Base-by-base conservation (phyloP, 2,888 invertebrate genomes). In the Dasysyrphus tricinctus region DNA sequence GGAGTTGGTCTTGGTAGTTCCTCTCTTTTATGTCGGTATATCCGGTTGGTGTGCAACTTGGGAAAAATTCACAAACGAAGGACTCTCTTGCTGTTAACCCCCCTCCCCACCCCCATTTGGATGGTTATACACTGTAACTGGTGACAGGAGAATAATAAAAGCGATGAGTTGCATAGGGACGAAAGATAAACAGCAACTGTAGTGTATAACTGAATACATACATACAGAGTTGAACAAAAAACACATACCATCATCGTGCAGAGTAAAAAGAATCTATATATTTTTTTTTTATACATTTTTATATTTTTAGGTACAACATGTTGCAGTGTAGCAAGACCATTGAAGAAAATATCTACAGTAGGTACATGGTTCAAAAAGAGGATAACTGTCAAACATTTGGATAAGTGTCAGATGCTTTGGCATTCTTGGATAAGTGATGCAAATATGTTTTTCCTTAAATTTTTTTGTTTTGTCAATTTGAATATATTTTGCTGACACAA, bases 81-180 rank as follows among this genome's bases (percentile, higher is more conserved):
- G 56, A 72, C 54, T 57, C 7, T 57, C 32, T 34, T 32, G 47
- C 14, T 19, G 14, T 59, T 0, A 12, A 3, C 12, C 75, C 7
- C 47, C 34, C 42, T 3, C 24, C 24, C 24, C 24, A 1, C 24
- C 24, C 24, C 24, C 24, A 24, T 24, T 44, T 24, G 44, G 29
- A 44, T 19, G 54, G 32, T 70, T 56, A 24, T 24, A n/a, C 39
- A 75, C 19, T 56, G 37, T 54, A 72, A 82, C 86, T 79, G 82
- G 70, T 65, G 78, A 82, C 86, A 86, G 54, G 86, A 79, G 86
- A 82, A 86, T 72, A 86, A 86, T 86, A 86, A 79, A 82, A 86
- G 70, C 86, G 78, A 72, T 72, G 86, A 86, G 82, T 72, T 86
- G 78, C 82, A 81, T 70, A 65, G 86, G 78, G 75, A 81, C 81